Conservation (phyloP, 2,797 vertebrate species). For the Sebastes diploproa region DNA sequence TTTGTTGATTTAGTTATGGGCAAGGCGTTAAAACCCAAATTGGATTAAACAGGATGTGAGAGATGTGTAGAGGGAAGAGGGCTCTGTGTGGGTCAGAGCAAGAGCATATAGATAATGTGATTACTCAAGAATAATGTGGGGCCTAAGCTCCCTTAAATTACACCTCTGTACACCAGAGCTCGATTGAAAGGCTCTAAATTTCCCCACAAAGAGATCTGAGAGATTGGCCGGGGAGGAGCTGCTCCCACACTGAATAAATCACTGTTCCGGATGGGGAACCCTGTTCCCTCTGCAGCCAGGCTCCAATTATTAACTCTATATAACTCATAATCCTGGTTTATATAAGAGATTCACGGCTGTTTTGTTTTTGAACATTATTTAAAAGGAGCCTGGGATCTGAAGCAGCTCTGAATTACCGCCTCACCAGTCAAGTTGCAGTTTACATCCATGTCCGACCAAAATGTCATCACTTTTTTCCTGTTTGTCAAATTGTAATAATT, state of each 20-base stretch:
- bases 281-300: constrained; percentile 27
- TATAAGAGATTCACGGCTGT: not conserved
- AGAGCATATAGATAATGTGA: constrained; percentile 65
- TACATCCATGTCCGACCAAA: no score
- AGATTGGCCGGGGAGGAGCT: constrained; percentile 62
- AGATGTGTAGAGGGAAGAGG: constrained; percentile 32
- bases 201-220: constrained; percentile 64
- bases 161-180: constrained; percentile 45
- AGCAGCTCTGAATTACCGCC: not conserved
- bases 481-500: no score
- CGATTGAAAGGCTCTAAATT: constrained; percentile 58
- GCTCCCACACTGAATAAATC: constrained; percentile 68
- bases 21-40: constrained; percentile 50
- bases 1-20: constrained; percentile 61
- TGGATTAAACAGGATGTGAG: constrained; percentile 66
- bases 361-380: not conserved
- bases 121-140: constrained; percentile 64
- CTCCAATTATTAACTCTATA: constrained; percentile 46
- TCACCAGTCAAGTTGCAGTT: no score
- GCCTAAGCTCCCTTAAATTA: constrained; percentile 56
- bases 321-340: constrained; percentile 19
- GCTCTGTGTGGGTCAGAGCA: constrained; percentile 51
- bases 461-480: no score
- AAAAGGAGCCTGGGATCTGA: not conserved
- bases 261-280: constrained; percentile 12